phyloP scores from a whole-genome alignment of 2,888 invertebrate species.

The Xestia sexstrigata region DNA sequence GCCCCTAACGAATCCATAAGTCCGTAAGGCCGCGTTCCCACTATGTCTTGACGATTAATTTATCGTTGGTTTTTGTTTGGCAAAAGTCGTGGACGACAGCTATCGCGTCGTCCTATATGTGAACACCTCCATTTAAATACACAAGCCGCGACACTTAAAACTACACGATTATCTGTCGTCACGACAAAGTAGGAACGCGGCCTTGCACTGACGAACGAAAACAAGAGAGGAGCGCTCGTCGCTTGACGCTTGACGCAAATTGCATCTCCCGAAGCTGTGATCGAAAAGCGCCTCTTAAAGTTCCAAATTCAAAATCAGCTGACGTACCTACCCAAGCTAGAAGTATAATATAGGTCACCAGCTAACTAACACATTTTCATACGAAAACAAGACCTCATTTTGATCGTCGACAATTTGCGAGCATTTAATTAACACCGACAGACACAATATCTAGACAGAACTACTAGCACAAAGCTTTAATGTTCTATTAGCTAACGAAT shows the following conservation, averaged over 20 bases:
- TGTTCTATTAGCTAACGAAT: constrained; percentile 63
- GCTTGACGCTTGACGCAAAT: background rate
- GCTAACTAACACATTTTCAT: constrained; percentile 1
- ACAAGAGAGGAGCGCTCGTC: background rate
- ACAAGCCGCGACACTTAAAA: too few species aligned
- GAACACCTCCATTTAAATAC: too few species aligned
- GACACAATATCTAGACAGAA: constrained; percentile 56
- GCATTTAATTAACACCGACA: constrained; percentile 57
- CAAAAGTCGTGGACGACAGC: too few species aligned
- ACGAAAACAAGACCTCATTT: constrained; percentile 32
- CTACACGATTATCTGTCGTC: too few species aligned
- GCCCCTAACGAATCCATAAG: too few species aligned
- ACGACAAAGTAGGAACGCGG: too few species aligned
- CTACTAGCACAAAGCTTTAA: constrained; percentile 62
- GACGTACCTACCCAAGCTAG: background rate
- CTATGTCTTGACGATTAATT: too few species aligned
- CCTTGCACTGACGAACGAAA: background rate
- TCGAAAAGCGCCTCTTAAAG: background rate
- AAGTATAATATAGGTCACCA: background rate
- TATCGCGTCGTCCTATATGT: too few species aligned
- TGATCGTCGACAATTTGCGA: constrained; percentile 46
- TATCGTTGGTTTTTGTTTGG: too few species aligned
- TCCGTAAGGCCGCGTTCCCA: too few species aligned
- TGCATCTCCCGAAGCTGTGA: background rate
- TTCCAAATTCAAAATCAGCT: background rate